Base-by-base conservation (phyloP, 2,797 vertebrate species). In the Pseudocheirus occidentalis region DNA sequence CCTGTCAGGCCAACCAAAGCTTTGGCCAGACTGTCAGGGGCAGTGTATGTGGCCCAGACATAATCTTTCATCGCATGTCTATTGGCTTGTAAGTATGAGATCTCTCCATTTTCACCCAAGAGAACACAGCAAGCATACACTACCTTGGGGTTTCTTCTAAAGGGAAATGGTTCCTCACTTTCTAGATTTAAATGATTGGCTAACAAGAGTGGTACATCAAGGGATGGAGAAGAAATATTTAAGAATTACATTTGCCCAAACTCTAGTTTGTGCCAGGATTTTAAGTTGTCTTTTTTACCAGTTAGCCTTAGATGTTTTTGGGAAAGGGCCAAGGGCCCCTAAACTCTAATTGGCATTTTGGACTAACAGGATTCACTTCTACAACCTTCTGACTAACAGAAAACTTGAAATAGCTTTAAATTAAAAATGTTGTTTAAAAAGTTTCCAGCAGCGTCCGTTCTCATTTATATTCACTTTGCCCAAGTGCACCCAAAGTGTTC, bases 31-130 rank as follows among this genome's bases (percentile, higher is more conserved):
- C 91, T 89, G 92, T 97, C 90, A 91, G 0, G 16, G 98, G 97
- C 95, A 98, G 98, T 5, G 92, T 98, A 93, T 99, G 98, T 94
- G 93, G 52, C 53, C 97, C 87, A 6, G 73, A 94, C n/a, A 31
- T 98, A 50, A 93, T 96, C 59, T 97, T 99, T 73, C 99, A 99
- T 92, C 98, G 97, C 0, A 98, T 98, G 98, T 98, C 98, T 95
- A 97, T 99, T 96, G 97, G 97, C 55, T 91, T 99, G 99, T 99
- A 97, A 99, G 98, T 99, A 93, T 18, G 50, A 18, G 0, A 92
- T 91, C 90, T 55, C 1, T 87, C 29, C 10, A n/a, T n/a, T 52
- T 40, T 95, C 94, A 29, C 59, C 40, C 89, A 0, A 66, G 56
- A 28, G 1, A 14, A 50, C 29, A 28, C 28, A 46, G 31, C 0